phyloP scores from a whole-genome alignment of 2,797 vertebrate genomes.

The Capromys pilorides region DNA sequence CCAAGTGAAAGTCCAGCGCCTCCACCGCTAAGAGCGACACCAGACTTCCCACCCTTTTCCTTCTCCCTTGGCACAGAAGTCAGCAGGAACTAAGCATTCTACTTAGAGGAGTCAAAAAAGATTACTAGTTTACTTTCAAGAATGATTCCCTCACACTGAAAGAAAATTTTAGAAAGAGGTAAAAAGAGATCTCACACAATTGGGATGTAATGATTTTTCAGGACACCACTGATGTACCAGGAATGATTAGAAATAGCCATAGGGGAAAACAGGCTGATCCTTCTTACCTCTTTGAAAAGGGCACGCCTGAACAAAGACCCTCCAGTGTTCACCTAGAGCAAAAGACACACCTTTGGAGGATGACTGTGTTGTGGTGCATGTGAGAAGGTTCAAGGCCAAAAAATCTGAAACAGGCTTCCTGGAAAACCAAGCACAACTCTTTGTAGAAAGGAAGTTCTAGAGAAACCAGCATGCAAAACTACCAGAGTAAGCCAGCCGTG shows the following conservation, averaged over 20 bases:
- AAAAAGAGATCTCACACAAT: neutral
- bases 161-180: neutral
- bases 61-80: neutral
- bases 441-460: conserved; percentile 47
- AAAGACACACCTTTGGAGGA: conserved; percentile 38
- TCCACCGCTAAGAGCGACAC: conserved; percentile 52
- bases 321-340: neutral
- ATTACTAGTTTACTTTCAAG: neutral
- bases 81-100: neutral
- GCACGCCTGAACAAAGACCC: conserved; percentile 56
- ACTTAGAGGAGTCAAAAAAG: neutral
- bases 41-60: neutral
- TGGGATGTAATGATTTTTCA: conserved; percentile 39
- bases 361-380: neutral
- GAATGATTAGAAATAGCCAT: conserved; percentile 28
- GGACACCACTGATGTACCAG: conserved; percentile 39
- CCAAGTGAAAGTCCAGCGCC: conserved; percentile 62
- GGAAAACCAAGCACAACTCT: conserved; percentile 24
- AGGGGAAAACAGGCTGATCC: neutral
- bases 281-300: conserved; percentile 50
- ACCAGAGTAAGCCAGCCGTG: neutral
- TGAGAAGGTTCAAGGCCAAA: conserved; percentile 51
- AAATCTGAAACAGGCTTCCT: conserved; percentile 17
- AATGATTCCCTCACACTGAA: neutral
- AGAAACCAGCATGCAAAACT: conserved; percentile 55